A percentile compares a stretch with the other conserved stretches of the same genome.
These are phyloP conservation scores for Sebastiscus tertius DNA, from an alignment of 2,797 vertebrate genomes.

Conservation along the genomic window DNA sequence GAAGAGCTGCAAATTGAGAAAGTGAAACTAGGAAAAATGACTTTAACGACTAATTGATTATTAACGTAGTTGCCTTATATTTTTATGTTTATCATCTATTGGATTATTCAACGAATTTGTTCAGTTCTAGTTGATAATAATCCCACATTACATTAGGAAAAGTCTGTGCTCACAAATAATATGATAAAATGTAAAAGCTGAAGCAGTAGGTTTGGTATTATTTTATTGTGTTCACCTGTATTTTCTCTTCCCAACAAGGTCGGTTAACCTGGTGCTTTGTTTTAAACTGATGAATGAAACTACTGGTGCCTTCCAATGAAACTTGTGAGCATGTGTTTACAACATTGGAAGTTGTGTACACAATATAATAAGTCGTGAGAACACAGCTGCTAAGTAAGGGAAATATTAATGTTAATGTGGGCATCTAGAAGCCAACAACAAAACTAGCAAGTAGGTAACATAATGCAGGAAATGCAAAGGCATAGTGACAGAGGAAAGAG, in stretches of 20 bases:
- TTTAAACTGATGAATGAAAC: neutral
- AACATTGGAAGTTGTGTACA: too few relatives aligned
- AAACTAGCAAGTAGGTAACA: too few relatives aligned
- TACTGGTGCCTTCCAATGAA: neutral
- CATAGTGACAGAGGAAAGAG: too few relatives aligned
- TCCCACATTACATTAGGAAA: neutral
- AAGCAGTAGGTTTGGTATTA: neutral
- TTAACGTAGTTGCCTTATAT: neutral
- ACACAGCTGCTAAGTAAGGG: too few relatives aligned
- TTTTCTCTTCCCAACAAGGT: neutral
- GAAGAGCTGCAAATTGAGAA: neutral
- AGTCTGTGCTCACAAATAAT: neutral
- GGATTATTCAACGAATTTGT: neutral
- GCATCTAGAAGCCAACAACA: too few relatives aligned
- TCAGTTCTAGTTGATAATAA: neutral
- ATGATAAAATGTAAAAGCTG: neutral
- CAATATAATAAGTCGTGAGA: too few relatives aligned
- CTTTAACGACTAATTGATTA: neutral
- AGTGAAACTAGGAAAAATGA: neutral
- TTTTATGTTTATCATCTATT: neutral
- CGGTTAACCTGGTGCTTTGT: neutral
- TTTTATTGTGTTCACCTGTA: neutral
- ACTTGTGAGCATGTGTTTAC: too few relatives aligned
- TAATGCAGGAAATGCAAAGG: too few relatives aligned
- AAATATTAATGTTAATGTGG: too few relatives aligned